Conservation (phyloP, 2,888 invertebrate species). For the Tricholauxania praeusta region DNA sequence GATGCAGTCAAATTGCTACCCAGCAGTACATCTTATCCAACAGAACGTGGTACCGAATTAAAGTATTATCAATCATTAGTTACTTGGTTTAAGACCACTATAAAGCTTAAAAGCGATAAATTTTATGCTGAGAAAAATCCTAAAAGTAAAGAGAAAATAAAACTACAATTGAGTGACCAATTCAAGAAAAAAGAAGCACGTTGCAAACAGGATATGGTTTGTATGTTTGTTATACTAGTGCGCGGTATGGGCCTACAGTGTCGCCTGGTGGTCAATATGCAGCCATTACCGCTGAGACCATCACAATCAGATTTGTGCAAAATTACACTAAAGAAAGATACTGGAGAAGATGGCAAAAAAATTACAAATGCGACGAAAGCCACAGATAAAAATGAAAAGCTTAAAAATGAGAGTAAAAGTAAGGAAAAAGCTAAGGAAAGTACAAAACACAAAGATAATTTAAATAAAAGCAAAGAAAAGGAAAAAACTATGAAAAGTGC, state of each 20-base stretch:
- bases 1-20: slow-evolving; percentile 80
- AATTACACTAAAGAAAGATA: slow-evolving; percentile 68
- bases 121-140: slow-evolving; percentile 69
- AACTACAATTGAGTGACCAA: slow-evolving; percentile 70
- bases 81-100: slow-evolving; percentile 79
- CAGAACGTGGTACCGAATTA: slow-evolving; percentile 78
- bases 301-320: slow-evolving; percentile 74
- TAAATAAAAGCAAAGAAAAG: slow-evolving; percentile 20
- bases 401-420: background rate
- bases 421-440: slow-evolving; percentile 3
- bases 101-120: slow-evolving; percentile 72
- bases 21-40: slow-evolving; percentile 79
- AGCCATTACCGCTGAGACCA: slow-evolving; percentile 80
- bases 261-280: slow-evolving; percentile 84
- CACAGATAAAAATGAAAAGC: background rate
- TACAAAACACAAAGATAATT: slow-evolving; percentile 19
- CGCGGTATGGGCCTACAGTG: slow-evolving; percentile 85
- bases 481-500: background rate
- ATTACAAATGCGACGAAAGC: slow-evolving; percentile 29
- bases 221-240: slow-evolving; percentile 81
- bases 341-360: slow-evolving; percentile 34
- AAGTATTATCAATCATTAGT: slow-evolving; percentile 83
- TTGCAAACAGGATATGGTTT: slow-evolving; percentile 77
- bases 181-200: slow-evolving; percentile 74
- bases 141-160: slow-evolving; percentile 42